phyloP scores from a whole-genome alignment of 2,888 invertebrate species.

The Quadroppia sp. region DNA sequence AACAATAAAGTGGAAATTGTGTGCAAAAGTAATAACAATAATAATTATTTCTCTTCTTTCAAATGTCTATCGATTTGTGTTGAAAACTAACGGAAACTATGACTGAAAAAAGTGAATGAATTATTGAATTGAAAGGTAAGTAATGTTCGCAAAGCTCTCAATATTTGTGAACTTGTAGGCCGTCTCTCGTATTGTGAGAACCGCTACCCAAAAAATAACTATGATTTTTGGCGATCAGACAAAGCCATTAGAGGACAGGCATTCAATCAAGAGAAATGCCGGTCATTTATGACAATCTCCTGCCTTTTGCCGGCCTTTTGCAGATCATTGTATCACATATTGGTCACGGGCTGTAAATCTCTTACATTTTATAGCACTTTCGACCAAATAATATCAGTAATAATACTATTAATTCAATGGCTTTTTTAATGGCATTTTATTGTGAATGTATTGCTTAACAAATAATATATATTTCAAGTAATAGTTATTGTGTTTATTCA shows the following conservation, averaged over 20 bases:
- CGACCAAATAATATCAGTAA: conserved; percentile 2
- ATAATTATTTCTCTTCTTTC: conserved; percentile 3
- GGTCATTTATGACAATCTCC: conserved; percentile 20
- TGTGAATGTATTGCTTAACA: conserved; percentile 10
- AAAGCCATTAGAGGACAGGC: conserved; percentile 16
- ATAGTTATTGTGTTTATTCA: conserved; percentile 14
- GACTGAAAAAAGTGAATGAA: not conserved
- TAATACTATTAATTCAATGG: conserved; percentile 31
- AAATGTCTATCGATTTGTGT: not conserved
- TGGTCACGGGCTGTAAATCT: conserved; percentile 35
- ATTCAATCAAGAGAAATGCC: conserved; percentile 17
- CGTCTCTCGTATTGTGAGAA: not conserved
- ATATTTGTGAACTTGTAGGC: not conserved
- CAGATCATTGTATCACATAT: not conserved
- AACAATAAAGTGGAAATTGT: not conserved
- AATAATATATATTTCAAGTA: not conserved
- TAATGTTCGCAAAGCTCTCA: not conserved
- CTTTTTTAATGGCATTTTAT: conserved; percentile 23
- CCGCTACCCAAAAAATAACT: not conserved
- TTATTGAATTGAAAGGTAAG: conserved; percentile 15
- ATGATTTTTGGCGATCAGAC: conserved; percentile 23
- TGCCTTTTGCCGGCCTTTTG: conserved; percentile 9
- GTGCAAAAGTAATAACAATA: not conserved
- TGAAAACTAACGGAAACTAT: conserved; percentile 5
- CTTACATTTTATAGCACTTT: conserved; percentile 16